phyloP scores from a whole-genome alignment of 2,113 vertebrate species.

The Lanius collurio region DNA sequence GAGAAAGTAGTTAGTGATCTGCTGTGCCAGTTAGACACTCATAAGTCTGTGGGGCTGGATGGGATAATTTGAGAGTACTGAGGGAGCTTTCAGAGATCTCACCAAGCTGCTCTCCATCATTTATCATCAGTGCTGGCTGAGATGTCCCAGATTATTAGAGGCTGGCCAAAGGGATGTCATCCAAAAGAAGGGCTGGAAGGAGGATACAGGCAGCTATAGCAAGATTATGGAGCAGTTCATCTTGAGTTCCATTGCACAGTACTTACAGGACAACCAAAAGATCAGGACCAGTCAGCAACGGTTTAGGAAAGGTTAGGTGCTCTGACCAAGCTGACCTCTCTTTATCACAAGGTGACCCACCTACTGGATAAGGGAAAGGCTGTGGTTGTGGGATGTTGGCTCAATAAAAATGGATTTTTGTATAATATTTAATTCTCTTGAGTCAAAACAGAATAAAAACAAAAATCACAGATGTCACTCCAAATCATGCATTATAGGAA shows the following conservation, averaged over 20 bases:
- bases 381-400: too few relatives aligned
- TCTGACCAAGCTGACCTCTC: background rate
- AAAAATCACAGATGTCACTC: too few relatives aligned
- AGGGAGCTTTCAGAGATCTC: background rate
- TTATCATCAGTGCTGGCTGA: background rate
- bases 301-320: background rate
- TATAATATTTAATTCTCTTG: too few relatives aligned
- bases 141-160: background rate
- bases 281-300: too few relatives aligned
- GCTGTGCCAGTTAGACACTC: background rate
- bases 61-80: background rate
- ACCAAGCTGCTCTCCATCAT: background rate
- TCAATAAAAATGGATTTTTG: too few relatives aligned
- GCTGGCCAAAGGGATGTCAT: too few relatives aligned
- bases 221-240: background rate
- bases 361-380: background rate
- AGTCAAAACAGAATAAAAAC: too few relatives aligned
- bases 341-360: background rate
- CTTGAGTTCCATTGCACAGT: rapidly evolving
- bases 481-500: too few relatives aligned
- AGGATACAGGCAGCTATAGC: background rate
- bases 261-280: background rate
- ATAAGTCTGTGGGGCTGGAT: background rate
- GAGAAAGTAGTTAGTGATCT: background rate
- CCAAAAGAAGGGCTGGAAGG: background rate